Percentiles rank a stretch among this genome's conserved stretches.
Conservation (phyloP, 1,140 invertebrate genomes). For the Micrasema longulum region DNA sequence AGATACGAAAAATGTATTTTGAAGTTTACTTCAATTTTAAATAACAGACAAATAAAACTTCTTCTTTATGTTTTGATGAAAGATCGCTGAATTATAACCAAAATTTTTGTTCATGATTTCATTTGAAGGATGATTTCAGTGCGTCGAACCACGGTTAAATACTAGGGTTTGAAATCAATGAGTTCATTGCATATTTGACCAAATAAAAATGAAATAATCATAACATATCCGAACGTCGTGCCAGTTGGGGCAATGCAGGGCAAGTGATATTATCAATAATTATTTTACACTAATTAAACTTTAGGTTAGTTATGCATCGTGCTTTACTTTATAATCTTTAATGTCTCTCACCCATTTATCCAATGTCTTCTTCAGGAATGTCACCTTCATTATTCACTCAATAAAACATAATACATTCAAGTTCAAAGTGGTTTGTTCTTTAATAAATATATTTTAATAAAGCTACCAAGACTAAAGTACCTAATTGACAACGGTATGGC, state of each 20-base stretch:
- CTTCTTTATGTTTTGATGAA: too few relatives aligned
- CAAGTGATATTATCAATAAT: slow-evolving; percentile 46
- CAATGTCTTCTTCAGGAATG: slow-evolving; percentile 40
- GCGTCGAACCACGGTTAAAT: too few relatives aligned
- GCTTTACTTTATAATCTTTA: slow-evolving; percentile 52
- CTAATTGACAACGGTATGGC: too few relatives aligned
- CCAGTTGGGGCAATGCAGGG: slow-evolving; percentile 68
- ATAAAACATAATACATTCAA: slow-evolving; percentile 6
- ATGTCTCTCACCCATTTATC: slow-evolving; percentile 51
- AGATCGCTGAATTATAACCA: too few relatives aligned
- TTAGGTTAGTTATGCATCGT: slow-evolving; percentile 52
- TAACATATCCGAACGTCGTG: slow-evolving; percentile 61
- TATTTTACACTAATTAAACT: slow-evolving; percentile 52
- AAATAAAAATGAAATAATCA: slow-evolving; percentile 46
- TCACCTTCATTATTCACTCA: slow-evolving; percentile 28
- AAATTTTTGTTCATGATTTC: too few relatives aligned
- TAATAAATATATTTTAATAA: too few relatives aligned
- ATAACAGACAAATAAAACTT: too few relatives aligned
- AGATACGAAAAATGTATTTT: too few relatives aligned
- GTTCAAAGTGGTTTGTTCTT: neutral
- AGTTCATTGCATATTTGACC: slow-evolving; percentile 48
- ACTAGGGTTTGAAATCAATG: slow-evolving; percentile 1
- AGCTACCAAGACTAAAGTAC: too few relatives aligned
- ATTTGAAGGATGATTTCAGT: too few relatives aligned
- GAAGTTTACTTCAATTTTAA: too few relatives aligned